Evolutionary conservation across 2,113 vertebrate species (phyloP).

Genomic region (Tor tambroides): DNA sequence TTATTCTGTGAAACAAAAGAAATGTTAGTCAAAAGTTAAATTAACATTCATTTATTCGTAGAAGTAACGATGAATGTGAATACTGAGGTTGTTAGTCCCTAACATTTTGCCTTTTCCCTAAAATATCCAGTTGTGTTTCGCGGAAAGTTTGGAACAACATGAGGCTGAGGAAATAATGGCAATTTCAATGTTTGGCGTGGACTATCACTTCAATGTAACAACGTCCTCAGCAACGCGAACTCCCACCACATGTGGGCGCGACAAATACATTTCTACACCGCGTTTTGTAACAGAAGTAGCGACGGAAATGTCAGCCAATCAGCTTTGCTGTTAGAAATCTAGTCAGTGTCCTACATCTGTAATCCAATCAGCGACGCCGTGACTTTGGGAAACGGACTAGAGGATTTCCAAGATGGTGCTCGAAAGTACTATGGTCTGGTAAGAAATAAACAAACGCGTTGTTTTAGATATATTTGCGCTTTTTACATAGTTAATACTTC

Average conservation of each 20-base stretch:
- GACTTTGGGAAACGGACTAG: slow-evolving; percentile 57
- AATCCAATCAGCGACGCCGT: slow-evolving; percentile 65
- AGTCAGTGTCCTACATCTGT: neutral
- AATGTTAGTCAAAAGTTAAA: too few relatives aligned
- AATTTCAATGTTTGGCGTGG: too few relatives aligned
- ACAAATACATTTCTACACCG: neutral
- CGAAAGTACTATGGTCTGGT: slow-evolving; percentile 98
- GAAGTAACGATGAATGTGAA: neutral
- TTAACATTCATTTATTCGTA: too few relatives aligned
- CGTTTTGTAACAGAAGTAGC: neutral
- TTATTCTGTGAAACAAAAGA: too few relatives aligned
- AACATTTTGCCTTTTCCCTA: neutral
- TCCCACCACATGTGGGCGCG: neutral
- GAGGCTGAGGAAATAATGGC: neutral
- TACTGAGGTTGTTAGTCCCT: neutral
- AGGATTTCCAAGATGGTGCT: slow-evolving; percentile 89
- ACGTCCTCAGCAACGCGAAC: neutral
- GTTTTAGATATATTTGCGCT: neutral
- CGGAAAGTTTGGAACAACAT: neutral
- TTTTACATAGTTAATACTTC: neutral
- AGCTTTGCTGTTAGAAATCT: slow-evolving; percentile 43
- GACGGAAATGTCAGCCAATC: slow-evolving; percentile 60
- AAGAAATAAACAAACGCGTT: slow-evolving; percentile 68
- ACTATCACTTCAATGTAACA: too few relatives aligned
- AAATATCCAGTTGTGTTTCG: neutral